Percentiles rank a stretch among this genome's conserved stretches.
Conservation (phyloP, 2,888 invertebrate genomes). For the Hanleya hanleyi region DNA sequence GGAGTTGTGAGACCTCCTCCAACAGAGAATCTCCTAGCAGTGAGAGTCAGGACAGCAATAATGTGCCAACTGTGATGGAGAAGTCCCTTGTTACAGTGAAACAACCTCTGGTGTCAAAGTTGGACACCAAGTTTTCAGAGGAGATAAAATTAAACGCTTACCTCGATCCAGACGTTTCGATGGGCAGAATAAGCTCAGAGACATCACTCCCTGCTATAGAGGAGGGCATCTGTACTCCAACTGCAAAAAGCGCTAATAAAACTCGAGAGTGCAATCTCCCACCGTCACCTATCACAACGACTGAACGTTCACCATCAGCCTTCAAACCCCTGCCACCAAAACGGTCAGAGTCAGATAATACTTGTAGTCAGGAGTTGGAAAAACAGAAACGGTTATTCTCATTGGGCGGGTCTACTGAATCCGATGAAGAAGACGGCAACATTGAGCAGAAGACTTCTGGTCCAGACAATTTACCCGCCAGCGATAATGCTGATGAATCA, state of each 20-base stretch:
- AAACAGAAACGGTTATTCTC: background rate
- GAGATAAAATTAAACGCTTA: background rate
- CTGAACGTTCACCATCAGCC: background rate
- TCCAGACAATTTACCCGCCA: background rate
- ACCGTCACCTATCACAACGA: background rate
- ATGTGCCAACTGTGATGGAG: background rate
- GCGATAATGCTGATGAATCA: background rate
- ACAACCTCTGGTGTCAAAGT: background rate
- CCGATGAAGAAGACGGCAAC: background rate
- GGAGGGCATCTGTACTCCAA: background rate
- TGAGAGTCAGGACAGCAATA: background rate
- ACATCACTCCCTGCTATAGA: background rate
- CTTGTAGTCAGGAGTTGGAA: background rate
- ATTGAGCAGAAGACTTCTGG: background rate
- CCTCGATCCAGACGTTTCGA: background rate
- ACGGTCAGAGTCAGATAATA: background rate
- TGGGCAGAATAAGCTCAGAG: constrained; percentile 2
- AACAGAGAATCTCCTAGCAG: background rate
- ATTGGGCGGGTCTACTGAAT: background rate
- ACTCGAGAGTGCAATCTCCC: too few species aligned
- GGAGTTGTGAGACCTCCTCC: constrained; percentile 14
- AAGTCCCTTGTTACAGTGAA: background rate
- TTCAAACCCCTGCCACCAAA: background rate
- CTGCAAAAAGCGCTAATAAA: background rate
- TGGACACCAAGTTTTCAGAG: background rate